Conservation (phyloP, 2,113 vertebrate species). For the Sarotherodon lohbergeri region DNA sequence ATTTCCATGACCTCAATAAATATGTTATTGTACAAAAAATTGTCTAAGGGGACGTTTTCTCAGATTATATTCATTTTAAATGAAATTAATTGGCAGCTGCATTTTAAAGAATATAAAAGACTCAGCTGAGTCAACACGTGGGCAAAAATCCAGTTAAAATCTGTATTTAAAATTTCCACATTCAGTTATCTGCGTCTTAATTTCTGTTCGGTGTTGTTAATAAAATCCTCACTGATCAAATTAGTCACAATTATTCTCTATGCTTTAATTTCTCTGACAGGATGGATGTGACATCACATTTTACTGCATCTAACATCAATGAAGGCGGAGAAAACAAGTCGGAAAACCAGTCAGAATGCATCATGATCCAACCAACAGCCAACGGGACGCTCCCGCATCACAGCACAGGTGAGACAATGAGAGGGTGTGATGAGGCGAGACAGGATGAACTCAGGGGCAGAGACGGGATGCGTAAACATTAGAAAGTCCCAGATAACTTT, state of each 20-base stretch:
- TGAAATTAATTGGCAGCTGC: not conserved
- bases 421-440: not conserved
- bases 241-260: not conserved
- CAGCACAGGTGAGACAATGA: not conserved
- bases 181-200: not conserved
- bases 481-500: not conserved
- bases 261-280: not conserved
- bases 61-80: fast-evolving
- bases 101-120: not conserved
- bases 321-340: not conserved
- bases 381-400: not conserved
- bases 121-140: fast-evolving
- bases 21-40: not conserved
- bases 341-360: not conserved
- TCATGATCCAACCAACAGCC: conserved; percentile 1
- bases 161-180: not conserved
- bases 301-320: not conserved
- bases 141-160: not conserved
- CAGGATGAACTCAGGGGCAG: not conserved
- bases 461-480: not conserved
- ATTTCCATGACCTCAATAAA: fast-evolving
- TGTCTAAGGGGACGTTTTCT: not conserved
- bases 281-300: conserved; percentile 42
- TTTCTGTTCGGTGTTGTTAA: not conserved
- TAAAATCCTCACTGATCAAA: not conserved